Conservation (phyloP, 2,797 vertebrate species). For the Myotis planiceps region DNA sequence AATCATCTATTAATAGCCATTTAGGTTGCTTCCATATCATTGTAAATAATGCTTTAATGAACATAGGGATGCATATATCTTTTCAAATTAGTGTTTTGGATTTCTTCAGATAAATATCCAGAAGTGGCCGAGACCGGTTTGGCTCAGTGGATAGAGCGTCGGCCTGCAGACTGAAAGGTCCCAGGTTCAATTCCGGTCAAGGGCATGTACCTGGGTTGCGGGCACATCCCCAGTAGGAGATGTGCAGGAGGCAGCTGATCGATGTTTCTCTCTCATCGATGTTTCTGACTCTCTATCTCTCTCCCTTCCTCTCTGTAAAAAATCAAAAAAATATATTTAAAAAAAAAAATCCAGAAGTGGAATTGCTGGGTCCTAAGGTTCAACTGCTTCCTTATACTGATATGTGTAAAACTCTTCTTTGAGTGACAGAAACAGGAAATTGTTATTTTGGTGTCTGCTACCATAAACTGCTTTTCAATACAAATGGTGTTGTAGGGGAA, state of each 20-base stretch:
- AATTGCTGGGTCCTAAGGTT: background rate
- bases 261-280: no score
- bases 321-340: no score
- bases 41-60: background rate
- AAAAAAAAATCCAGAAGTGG: background rate
- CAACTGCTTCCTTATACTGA: background rate
- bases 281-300: no score
- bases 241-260: no score
- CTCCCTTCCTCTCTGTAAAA: no score
- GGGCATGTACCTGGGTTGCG: no score
- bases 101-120: background rate
- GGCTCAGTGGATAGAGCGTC: no score
- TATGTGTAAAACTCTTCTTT: background rate
- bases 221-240: no score
- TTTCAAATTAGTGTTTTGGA: background rate
- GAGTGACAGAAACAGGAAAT: background rate
- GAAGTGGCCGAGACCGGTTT: no score
- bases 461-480: background rate
- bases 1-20: background rate
- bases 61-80: background rate
- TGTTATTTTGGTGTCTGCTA: background rate
- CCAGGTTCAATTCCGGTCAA: no score
- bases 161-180: no score
- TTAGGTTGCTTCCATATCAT: background rate
- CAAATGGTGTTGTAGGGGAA: background rate